These are phyloP conservation scores for Andrena chrysosceles DNA, from an alignment of 2,888 invertebrate genomes.

Conservation along the genomic window DNA sequence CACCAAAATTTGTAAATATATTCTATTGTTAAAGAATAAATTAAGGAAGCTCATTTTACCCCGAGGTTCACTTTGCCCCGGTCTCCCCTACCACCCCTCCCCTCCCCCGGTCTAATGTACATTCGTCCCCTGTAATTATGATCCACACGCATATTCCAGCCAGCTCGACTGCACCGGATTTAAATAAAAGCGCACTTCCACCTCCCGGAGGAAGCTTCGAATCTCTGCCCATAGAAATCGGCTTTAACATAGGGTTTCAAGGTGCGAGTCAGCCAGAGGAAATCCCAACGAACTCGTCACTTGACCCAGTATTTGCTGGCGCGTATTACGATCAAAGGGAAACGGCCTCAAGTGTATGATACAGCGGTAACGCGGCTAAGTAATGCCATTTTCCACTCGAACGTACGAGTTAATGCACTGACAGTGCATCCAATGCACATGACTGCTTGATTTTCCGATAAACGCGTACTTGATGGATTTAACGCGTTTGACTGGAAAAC, in stretches of 20 bases:
- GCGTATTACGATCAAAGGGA: slow-evolving; percentile 37
- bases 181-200: background rate
- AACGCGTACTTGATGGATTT: slow-evolving; percentile 60
- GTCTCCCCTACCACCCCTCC: too few relatives aligned
- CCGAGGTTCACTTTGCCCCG: too few relatives aligned
- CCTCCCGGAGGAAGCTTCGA: background rate
- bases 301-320: background rate
- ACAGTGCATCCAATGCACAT: slow-evolving; percentile 62
- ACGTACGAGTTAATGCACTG: slow-evolving; percentile 63
- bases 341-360: slow-evolving; percentile 26
- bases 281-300: slow-evolving; percentile 5
- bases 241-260: background rate
- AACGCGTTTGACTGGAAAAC: slow-evolving; percentile 66
- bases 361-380: slow-evolving; percentile 50
- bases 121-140: too few relatives aligned
- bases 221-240: background rate
- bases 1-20: too few relatives aligned
- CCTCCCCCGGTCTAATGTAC: too few relatives aligned
- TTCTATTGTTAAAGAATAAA: too few relatives aligned
- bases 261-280: background rate
- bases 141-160: too few relatives aligned
- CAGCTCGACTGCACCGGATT: too few relatives aligned
- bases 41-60: too few relatives aligned
- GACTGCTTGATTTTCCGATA: slow-evolving; percentile 73
- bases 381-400: slow-evolving; percentile 68